Evolutionary conservation across 2,888 invertebrate genomes (phyloP).

Genomic region (Archips crataeganus): DNA sequence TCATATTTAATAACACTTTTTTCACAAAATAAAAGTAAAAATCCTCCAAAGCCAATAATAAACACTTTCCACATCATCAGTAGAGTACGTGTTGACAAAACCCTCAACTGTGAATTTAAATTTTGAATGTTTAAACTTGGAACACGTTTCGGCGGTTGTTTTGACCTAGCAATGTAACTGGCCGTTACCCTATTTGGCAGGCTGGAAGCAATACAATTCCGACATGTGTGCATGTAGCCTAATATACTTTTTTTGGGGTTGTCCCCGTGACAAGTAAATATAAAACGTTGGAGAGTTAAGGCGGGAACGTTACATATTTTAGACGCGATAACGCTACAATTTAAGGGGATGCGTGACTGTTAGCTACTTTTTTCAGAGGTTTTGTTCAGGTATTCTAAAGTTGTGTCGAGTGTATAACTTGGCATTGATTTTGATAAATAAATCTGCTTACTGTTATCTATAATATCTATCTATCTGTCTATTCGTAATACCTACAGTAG

Average conservation of each 20-base stretch:
- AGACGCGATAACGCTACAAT: slow-evolving; percentile 54
- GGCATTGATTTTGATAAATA: background rate
- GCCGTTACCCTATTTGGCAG: slow-evolving; percentile 27
- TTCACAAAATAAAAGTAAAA: background rate
- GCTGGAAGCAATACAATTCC: slow-evolving; percentile 25
- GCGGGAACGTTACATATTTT: slow-evolving; percentile 55
- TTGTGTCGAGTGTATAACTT: background rate
- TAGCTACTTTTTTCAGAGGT: slow-evolving; percentile 35
- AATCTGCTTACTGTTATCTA: background rate
- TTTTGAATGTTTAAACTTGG: slow-evolving; percentile 9
- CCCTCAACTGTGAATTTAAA: background rate
- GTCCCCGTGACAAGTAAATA: slow-evolving; percentile 48
- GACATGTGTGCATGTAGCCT: slow-evolving; percentile 16
- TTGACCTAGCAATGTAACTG: slow-evolving; percentile 19
- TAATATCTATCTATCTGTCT: no score
- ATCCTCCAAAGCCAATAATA: background rate
- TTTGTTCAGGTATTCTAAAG: slow-evolving; percentile 27
- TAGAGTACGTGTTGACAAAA: background rate
- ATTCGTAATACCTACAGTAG: no score
- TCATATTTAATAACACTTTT: background rate
- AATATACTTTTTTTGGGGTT: slow-evolving; percentile 38
- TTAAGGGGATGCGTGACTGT: slow-evolving; percentile 48
- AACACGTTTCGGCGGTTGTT: slow-evolving; percentile 5
- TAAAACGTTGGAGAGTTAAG: slow-evolving; percentile 47
- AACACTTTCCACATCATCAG: background rate